A percentile compares a stretch with the other conserved stretches of the same genome.
Evolutionary conservation across 1,140 invertebrate species (phyloP).

Genomic region (Venturia canescens): DNA sequence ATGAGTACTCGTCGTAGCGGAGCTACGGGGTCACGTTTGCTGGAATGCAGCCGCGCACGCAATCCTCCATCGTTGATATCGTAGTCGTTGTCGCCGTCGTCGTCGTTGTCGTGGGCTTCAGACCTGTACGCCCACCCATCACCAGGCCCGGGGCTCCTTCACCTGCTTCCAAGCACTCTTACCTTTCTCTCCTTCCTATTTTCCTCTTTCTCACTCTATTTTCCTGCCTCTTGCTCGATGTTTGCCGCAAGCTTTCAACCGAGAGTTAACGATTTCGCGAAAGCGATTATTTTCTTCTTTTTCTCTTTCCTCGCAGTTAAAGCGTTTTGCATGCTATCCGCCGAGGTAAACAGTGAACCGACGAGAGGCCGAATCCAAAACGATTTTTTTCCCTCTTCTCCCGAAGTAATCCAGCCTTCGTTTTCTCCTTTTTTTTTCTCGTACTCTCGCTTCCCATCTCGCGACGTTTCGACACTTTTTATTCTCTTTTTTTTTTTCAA

Average conservation of each 20-base stretch:
- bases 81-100: constrained; percentile 41
- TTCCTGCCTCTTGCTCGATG: constrained; percentile 34
- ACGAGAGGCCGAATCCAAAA: constrained; percentile 7
- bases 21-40: constrained; percentile 37
- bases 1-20: constrained; percentile 60
- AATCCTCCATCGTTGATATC: constrained; percentile 43
- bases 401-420: neutral
- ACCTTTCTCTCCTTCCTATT: constrained; percentile 8
- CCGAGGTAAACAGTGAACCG: constrained; percentile 8
- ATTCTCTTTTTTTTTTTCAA: constrained; percentile 9
- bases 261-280: constrained; percentile 65
- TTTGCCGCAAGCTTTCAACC: constrained; percentile 60
- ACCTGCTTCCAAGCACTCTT: constrained; percentile 25
- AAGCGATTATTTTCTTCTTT: constrained; percentile 48
- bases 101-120: constrained; percentile 30
- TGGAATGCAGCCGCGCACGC: constrained; percentile 50
- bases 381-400: neutral
- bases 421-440: neutral
- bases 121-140: constrained; percentile 30
- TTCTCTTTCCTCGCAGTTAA: constrained; percentile 19
- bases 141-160: neutral
- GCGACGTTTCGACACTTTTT: neutral
- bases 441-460: constrained; percentile 21
- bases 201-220: constrained; percentile 14
- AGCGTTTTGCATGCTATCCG: constrained; percentile 35